phyloP scores from a whole-genome alignment of 2,888 invertebrate genomes.

The Ellobium chinense region DNA sequence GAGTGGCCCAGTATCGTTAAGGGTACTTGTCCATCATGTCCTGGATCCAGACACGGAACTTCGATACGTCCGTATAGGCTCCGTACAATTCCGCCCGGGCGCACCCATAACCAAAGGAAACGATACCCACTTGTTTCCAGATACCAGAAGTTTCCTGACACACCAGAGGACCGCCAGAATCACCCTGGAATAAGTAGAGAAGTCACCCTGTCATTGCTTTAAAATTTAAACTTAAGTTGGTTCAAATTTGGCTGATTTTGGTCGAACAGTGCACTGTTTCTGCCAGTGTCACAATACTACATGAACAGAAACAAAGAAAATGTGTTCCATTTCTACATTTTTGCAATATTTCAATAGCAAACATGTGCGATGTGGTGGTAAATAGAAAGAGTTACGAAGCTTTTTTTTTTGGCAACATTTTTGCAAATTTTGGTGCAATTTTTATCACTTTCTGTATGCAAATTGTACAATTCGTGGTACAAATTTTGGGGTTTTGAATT shows the following conservation, averaged over 20 bases:
- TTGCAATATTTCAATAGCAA: neutral
- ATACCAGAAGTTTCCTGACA: constrained; percentile 7
- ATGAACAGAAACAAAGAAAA: neutral
- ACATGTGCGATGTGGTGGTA: too few relatives aligned
- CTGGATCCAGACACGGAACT: constrained; percentile 17
- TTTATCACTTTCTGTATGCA: too few relatives aligned
- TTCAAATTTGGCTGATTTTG: too few relatives aligned
- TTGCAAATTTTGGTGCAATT: too few relatives aligned
- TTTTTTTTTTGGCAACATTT: too few relatives aligned
- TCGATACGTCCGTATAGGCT: constrained; percentile 22
- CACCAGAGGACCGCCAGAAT: constrained; percentile 28
- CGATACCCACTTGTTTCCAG: constrained; percentile 25
- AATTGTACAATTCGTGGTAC: too few relatives aligned
- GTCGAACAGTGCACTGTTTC: neutral
- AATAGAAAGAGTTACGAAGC: too few relatives aligned
- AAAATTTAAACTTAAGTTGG: neutral
- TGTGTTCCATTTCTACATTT: neutral
- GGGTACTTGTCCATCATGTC: neutral
- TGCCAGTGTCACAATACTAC: neutral
- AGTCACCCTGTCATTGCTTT: neutral
- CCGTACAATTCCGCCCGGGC: neutral
- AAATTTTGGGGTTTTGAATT: too few relatives aligned
- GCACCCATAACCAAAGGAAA: constrained; percentile 15
- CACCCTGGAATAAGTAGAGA: neutral
- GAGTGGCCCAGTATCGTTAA: neutral